Percentiles rank a stretch among this genome's conserved stretches.
Evolutionary conservation across 2,797 vertebrate genomes (phyloP).

Genomic region (Phyllotis vaccarum): DNA sequence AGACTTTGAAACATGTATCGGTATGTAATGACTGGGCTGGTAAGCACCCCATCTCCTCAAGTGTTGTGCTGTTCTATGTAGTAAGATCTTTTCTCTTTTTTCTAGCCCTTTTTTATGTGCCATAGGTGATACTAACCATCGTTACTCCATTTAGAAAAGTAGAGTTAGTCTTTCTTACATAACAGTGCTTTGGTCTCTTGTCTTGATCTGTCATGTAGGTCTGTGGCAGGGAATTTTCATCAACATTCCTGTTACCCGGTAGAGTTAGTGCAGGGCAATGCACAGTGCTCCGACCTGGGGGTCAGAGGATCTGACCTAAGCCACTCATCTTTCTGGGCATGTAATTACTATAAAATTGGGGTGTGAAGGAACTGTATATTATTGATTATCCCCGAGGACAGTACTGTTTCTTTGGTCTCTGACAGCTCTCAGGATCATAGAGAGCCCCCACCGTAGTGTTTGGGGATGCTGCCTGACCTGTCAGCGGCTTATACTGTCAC

Average conservation of each 20-base stretch:
- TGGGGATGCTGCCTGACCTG: background rate
- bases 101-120: background rate
- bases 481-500: background rate
- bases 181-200: background rate
- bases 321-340: background rate
- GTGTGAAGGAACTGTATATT: fast-evolving
- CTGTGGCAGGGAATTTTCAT: background rate
- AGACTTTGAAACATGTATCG: background rate
- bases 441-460: background rate
- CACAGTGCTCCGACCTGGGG: background rate
- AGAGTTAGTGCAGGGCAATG: background rate
- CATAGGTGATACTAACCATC: background rate
- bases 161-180: background rate
- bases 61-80: background rate
- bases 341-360: background rate
- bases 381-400: background rate
- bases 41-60: background rate
- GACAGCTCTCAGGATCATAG: background rate
- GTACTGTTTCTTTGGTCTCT: background rate
- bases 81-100: background rate
- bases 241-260: background rate
- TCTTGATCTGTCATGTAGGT: background rate
- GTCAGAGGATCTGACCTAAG: background rate
- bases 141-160: background rate
- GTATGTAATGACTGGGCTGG: no score